Conservation (phyloP, 2,797 vertebrate genomes). For the Ara ararauna region DNA sequence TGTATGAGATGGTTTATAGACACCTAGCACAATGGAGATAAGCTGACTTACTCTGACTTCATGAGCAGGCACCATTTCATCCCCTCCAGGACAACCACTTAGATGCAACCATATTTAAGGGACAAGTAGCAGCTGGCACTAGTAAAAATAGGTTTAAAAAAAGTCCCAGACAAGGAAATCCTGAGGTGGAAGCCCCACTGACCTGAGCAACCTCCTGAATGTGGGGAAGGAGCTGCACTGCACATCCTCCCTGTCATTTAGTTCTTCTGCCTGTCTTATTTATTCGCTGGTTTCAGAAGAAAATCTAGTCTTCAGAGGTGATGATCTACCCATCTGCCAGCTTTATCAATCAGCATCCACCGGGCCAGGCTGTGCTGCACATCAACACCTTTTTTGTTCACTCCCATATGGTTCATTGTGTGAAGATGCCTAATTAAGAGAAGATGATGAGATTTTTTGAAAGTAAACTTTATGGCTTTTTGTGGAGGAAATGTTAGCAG, state of each 20-base stretch:
- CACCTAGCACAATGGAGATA: background rate
- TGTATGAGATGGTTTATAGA: background rate
- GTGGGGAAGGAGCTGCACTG: background rate
- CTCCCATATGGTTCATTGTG: background rate
- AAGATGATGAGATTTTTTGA: background rate
- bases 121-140: background rate
- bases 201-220: background rate
- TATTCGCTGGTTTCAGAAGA: background rate
- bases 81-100: background rate
- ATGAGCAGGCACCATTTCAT: background rate
- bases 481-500: background rate
- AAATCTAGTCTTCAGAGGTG: background rate
- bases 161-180: background rate
- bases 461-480: background rate
- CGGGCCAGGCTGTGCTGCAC: background rate
- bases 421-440: constrained; percentile 20
- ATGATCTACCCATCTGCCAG: background rate
- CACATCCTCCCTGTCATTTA: background rate
- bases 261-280: background rate
- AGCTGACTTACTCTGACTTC: background rate
- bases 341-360: background rate
- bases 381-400: background rate
- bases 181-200: background rate
- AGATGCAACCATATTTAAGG: background rate
- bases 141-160: background rate